Conservation (phyloP, 2,797 vertebrate genomes). For the Microctenopoma stevenorrisi region DNA sequence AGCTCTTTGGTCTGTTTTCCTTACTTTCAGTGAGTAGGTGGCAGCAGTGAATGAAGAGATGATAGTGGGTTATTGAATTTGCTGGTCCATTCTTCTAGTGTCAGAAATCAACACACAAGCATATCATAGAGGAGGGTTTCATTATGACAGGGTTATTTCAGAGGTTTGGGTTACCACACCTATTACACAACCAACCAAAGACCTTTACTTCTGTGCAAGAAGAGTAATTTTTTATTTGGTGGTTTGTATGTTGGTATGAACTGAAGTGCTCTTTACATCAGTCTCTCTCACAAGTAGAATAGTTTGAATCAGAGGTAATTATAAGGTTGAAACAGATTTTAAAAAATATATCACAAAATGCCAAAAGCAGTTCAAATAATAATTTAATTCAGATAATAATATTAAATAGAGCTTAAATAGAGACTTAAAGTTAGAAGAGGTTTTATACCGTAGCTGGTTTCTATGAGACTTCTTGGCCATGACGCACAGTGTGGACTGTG, state of each 20-base stretch:
- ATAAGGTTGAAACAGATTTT: too few species aligned
- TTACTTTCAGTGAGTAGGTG: constrained; percentile 9
- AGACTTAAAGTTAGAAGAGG: too few species aligned
- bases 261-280: not conserved
- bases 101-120: not conserved
- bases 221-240: not conserved
- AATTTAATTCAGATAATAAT: too few species aligned
- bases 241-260: not conserved
- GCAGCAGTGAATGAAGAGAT: not conserved
- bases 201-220: not conserved
- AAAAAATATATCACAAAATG: too few species aligned
- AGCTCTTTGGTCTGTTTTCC: constrained; percentile 6
- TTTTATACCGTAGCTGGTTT: too few species aligned
- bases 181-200: not conserved
- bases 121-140: not conserved
- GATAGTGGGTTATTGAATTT: constrained; percentile 19
- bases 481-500: too few species aligned
- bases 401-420: too few species aligned
- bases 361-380: too few species aligned
- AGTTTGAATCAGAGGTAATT: too few species aligned
- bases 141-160: not conserved
- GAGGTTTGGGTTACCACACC: not conserved
- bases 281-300: too few species aligned
- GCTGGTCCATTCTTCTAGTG: constrained; percentile 8
- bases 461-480: too few species aligned